Evolutionary conservation across 2,797 vertebrate species (phyloP).

Genomic region (Garrulus glandarius): DNA sequence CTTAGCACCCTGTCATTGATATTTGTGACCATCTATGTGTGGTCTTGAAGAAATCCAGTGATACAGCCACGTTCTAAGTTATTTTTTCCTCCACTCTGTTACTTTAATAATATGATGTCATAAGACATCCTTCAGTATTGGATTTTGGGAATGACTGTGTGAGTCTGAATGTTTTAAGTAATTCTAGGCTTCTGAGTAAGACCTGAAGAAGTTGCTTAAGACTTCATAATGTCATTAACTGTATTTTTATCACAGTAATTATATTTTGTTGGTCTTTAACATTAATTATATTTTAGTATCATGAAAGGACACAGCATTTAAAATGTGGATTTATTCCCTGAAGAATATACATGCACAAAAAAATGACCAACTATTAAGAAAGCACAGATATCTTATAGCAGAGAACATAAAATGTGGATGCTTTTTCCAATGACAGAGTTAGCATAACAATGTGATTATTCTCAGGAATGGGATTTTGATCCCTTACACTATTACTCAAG

Average conservation of each 20-base stretch:
- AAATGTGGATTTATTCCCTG: neutral
- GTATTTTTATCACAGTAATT: neutral
- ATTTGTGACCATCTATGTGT: neutral
- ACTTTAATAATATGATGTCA: neutral
- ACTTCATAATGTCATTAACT: neutral
- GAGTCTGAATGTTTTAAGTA: neutral
- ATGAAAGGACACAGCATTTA: neutral
- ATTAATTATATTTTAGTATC: neutral
- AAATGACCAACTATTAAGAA: neutral
- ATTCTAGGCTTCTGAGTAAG: neutral
- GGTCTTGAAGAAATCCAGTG: neutral
- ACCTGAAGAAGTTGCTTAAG: neutral
- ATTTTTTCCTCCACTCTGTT: neutral
- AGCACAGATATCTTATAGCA: neutral
- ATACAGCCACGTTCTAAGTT: neutral
- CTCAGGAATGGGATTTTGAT: slow-evolving; percentile 56
- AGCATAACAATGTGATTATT: slow-evolving; percentile 58
- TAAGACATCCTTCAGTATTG: neutral
- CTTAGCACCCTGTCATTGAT: neutral
- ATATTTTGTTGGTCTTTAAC: neutral
- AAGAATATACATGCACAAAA: neutral
- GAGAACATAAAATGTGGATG: neutral
- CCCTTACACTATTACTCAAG: slow-evolving; percentile 61
- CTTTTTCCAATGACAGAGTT: slow-evolving; percentile 63
- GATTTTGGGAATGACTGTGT: neutral